These are phyloP conservation scores for Perizoma affinitatum DNA, from an alignment of 2,888 invertebrate species.

Conservation along the genomic window DNA sequence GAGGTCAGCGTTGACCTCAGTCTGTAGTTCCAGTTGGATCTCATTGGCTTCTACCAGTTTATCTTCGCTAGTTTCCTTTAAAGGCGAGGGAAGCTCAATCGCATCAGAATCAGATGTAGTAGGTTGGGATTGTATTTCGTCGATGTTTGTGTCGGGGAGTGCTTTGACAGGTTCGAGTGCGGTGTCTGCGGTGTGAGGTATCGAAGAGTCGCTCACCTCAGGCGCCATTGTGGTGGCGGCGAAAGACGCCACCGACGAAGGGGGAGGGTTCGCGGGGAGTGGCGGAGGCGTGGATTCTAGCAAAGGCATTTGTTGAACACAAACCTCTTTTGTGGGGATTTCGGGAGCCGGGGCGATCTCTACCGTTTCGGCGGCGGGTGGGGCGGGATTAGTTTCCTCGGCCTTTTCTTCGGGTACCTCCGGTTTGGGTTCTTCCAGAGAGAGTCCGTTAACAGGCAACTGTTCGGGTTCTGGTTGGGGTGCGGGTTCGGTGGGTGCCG, in stretches of 20 bases:
- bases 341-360: conserved; percentile 70
- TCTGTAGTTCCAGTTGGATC: conserved; percentile 14
- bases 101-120: conserved; percentile 34
- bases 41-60: conserved; percentile 20
- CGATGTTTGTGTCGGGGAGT: conserved; percentile 50
- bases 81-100: conserved; percentile 45
- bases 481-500: conserved; percentile 47
- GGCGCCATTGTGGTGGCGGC: conserved; percentile 88
- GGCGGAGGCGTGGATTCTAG: conserved; percentile 88
- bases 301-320: conserved; percentile 85
- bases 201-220: conserved; percentile 73
- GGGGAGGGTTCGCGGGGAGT: conserved; percentile 89
- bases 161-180: conserved; percentile 57
- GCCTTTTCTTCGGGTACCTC: conserved; percentile 53
- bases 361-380: conserved; percentile 58
- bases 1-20: conserved; percentile 6
- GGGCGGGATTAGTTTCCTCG: conserved; percentile 65
- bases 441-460: conserved; percentile 72
- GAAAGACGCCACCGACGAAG: conserved; percentile 90
- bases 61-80: conserved; percentile 44
- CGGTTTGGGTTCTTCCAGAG: conserved; percentile 64
- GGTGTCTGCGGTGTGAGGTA: conserved; percentile 70
- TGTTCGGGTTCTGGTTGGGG: conserved; percentile 63
- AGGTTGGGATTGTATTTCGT: conserved; percentile 44
- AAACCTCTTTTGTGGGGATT: conserved; percentile 81